Evolutionary conservation across 1,140 invertebrate genomes (phyloP), one percentile per base, ranked within the genome.

Genomic region (Globodera ellingtonae): DNA sequence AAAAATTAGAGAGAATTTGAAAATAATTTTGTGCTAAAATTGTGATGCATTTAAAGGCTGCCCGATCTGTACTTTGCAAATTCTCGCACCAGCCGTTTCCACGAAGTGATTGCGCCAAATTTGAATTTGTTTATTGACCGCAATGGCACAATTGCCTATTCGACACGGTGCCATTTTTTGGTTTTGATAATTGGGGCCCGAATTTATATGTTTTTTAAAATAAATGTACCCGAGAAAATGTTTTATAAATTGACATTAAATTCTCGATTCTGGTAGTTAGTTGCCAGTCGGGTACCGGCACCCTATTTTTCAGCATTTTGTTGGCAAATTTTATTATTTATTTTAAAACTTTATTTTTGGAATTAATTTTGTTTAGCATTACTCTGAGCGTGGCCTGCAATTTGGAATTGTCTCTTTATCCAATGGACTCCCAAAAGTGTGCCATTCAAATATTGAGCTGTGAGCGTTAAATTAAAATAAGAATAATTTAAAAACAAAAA

Each of bases 41-140:
- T 35, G 21, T n/a, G 47, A 44, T 2, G 15, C 65, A 18, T 18
- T 35, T 50, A 47, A 70, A 77, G 93, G 93, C 92, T 93, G 78
- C 87, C 87, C 18, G 87, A 88, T 76, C 66, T 88, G 15, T 88
- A 88, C 79, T 89, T 88, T 81, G 79, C 87, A 7, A 88, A 88
- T 83, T 86, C 86, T 4, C 67, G 86, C 35, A 73, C 78, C 13
- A 79, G 86, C 13, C 72, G 82, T 47, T 87, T 88, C 67, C 86
- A 88, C 69, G 78, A 88, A 21, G 86, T 88, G n/a, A 89, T 85
- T 18, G 86, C 85, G 8, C 87, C 87, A 0, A 88, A 88, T 79
- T 88, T 88, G 73, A 89, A 91, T 81, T 79, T 91, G 67, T 86
- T 90, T 24, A 86, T 91, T n/a, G 86, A 87, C 71, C 81, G 79